phyloP scores from a whole-genome alignment of 2,113 vertebrate species.

The Anguilla rostrata region DNA sequence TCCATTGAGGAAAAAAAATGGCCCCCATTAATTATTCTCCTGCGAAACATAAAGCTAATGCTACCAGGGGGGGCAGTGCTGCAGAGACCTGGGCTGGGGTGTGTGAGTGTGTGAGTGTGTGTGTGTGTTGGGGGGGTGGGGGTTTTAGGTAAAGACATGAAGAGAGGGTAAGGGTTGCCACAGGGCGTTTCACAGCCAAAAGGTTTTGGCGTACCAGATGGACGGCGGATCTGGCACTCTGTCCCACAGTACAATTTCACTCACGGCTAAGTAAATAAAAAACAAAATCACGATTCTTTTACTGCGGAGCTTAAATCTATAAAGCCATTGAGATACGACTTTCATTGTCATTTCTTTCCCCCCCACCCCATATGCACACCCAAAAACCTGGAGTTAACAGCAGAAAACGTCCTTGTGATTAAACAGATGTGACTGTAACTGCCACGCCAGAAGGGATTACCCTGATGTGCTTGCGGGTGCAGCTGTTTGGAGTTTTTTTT shows the following conservation, averaged over 20 bases:
- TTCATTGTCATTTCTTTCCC: neutral
- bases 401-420: neutral
- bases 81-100: neutral
- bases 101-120: neutral
- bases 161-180: neutral
- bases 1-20: conserved; percentile 40
- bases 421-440: neutral
- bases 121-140: neutral
- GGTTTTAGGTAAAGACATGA: neutral
- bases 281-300: neutral
- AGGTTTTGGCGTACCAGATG: neutral
- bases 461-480: neutral
- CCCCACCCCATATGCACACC: neutral
- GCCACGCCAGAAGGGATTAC: neutral
- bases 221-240: neutral
- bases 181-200: neutral
- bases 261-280: neutral
- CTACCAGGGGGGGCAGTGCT: neutral
- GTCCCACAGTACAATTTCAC: neutral
- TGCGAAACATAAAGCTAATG: conserved; percentile 26
- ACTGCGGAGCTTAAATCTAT: neutral
- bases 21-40: conserved; percentile 48
- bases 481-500: neutral
- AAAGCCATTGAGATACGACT: neutral
- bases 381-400: neutral